Evolutionary conservation across 2,888 invertebrate species (phyloP).

Genomic region (Protophormia terraenovae): DNA sequence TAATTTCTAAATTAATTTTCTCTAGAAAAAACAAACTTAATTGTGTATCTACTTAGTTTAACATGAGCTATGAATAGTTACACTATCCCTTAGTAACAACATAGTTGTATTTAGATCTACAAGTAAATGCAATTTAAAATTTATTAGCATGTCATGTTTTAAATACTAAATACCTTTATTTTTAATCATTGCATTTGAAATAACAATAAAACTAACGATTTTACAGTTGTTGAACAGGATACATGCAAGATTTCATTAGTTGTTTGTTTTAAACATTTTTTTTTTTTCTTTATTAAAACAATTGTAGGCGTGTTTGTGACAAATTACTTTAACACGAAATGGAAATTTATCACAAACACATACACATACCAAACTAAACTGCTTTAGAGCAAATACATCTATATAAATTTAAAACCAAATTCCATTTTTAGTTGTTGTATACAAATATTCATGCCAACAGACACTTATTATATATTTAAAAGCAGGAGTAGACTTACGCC

Average conservation of each 20-base stretch:
- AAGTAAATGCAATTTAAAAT: conserved; percentile 35
- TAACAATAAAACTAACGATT: background rate
- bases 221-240: background rate
- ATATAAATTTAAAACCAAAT: background rate
- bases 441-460: background rate
- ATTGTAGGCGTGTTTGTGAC: conserved; percentile 71
- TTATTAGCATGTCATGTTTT: conserved; percentile 34
- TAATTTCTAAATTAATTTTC: conserved; percentile 38
- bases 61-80: conserved; percentile 26
- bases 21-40: background rate
- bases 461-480: background rate
- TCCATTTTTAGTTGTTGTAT: background rate
- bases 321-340: conserved; percentile 78
- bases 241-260: background rate
- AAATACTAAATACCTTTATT: conserved; percentile 13
- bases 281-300: conserved; percentile 28
- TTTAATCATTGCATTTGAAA: background rate
- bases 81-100: background rate
- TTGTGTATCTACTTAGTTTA: background rate
- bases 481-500: background rate
- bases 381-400: background rate
- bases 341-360: conserved; percentile 65
- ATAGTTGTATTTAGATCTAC: background rate
- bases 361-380: background rate
- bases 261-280: background rate